phyloP scores from a whole-genome alignment of 2,797 vertebrate genomes.

The Varecia variegata region DNA sequence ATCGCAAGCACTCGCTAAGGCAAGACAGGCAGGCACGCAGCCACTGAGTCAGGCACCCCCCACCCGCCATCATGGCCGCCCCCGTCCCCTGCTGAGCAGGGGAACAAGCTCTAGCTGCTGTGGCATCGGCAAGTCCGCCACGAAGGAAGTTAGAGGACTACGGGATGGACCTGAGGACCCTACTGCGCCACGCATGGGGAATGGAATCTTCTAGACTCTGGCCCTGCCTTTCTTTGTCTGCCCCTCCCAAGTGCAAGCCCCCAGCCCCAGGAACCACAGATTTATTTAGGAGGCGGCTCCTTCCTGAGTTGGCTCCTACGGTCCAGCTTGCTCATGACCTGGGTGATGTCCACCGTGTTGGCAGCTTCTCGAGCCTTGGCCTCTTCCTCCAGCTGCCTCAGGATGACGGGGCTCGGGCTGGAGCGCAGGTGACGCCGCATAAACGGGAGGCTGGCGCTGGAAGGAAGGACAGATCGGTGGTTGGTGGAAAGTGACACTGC shows the following conservation, averaged over 20 bases:
- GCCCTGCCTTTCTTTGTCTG: background rate
- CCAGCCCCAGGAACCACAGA: background rate
- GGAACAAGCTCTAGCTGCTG: background rate
- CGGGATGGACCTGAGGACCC: background rate
- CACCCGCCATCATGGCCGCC: rapidly evolving
- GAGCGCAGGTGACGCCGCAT: slow-evolving; percentile 90
- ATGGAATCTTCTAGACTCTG: background rate
- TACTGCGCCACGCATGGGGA: background rate
- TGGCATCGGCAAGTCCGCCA: background rate
- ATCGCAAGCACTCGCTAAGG: background rate
- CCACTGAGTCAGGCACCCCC: background rate
- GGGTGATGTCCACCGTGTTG: slow-evolving; percentile 94
- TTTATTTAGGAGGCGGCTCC: slow-evolving; percentile 81
- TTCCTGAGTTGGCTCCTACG: slow-evolving; percentile 84
- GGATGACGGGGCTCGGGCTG: slow-evolving; percentile 93
- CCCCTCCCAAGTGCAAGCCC: rapidly evolving
- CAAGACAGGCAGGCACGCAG: background rate
- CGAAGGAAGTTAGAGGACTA: background rate
- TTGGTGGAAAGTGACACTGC: background rate
- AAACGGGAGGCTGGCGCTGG: slow-evolving; percentile 88
- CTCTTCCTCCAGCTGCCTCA: slow-evolving; percentile 93
- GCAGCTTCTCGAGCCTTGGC: slow-evolving; percentile 92
- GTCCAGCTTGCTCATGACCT: slow-evolving; percentile 99
- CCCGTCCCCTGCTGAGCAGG: background rate
- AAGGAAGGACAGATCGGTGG: slow-evolving; percentile 15